Percentiles rank a stretch among this genome's conserved stretches.
Conservation (phyloP, 2,113 vertebrate species). For the Silurus asotus region DNA sequence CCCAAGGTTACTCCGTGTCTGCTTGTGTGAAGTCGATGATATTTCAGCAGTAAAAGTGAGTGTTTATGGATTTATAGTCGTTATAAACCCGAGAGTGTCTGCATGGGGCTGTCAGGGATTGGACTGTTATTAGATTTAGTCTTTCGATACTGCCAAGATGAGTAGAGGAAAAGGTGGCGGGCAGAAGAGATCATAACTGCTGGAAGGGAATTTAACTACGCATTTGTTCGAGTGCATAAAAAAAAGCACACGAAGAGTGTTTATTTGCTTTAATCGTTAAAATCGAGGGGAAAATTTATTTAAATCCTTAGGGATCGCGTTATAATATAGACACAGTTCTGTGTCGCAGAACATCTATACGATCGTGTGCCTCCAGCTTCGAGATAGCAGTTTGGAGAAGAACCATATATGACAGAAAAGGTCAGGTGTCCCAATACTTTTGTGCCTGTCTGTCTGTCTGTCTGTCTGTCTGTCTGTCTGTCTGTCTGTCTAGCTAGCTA, state of each 20-base stretch:
- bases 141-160: conserved; percentile 10
- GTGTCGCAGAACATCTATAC: not conserved
- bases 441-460: too few relatives aligned
- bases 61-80: conserved; percentile 41
- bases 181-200: conserved; percentile 11
- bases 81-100: conserved; percentile 41
- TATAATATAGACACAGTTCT: not conserved
- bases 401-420: too few relatives aligned
- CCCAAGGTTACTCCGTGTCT: conserved; percentile 15
- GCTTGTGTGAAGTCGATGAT: conserved; percentile 18
- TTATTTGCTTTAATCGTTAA: not conserved
- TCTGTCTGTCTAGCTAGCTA: too few relatives aligned
- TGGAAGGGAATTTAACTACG: conserved; percentile 12
- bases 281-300: not conserved
- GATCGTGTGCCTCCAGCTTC: too few relatives aligned
- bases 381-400: too few relatives aligned
- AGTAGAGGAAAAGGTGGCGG: conserved; percentile 2
- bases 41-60: conserved; percentile 29
- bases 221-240: conserved; percentile 3
- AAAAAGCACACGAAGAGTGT: not conserved
- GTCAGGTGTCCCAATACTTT: too few relatives aligned
- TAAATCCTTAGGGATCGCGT: not conserved
- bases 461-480: too few relatives aligned
- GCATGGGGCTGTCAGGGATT: conserved; percentile 19
- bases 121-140: conserved; percentile 34